Base-by-base conservation (phyloP, 2,113 vertebrate species). In the Cyprinodon tularosa region DNA sequence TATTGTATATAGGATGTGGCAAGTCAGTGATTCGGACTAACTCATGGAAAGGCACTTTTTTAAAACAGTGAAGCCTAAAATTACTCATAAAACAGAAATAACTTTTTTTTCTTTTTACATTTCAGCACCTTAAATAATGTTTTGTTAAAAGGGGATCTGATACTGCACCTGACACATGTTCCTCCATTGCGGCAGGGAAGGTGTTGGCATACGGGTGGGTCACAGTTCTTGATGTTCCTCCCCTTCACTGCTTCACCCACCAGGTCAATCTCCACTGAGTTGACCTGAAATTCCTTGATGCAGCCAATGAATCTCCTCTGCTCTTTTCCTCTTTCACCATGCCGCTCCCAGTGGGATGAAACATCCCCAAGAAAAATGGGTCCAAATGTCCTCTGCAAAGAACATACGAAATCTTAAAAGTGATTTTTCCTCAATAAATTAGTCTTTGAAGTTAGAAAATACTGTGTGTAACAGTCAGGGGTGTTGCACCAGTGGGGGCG, bases 201-300 rank as follows among this genome's bases (percentile, higher is more conserved):
- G 80, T 90, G 92, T 68, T 94, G 92, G 88, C 95, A 96, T 76
- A 93, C 78, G 0, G 93, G 89, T 8, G 94, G 83, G 17, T 94
- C 91, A 77, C 95, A 97, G 88, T 95, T 96, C 47, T 95, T 89
- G 88, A 95, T 86, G 78, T 97, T 97, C 79, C 76, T 94, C 66
- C 96, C 95, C 72, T 36, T 84, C 60, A 91, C 75, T 1, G 95
- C 94, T 63, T 96, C 93, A 4, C 94, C 89, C 68, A 92, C 85
- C 75, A 96, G 84, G 88, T 91, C 90, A 57, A 96, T 66, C 82
- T 96, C 94, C 75, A 92, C 93, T 69, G 91, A 88, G 88, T 95
- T 96, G 72, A 96, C 84, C 90, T 94, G 95, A 85, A 97, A 93
- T 82, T 96, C 94, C 62, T 89, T 78, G 80, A 98, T 91, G 17